Base-by-base conservation (phyloP, 1,140 invertebrate species). In the Micrasema longulum region DNA sequence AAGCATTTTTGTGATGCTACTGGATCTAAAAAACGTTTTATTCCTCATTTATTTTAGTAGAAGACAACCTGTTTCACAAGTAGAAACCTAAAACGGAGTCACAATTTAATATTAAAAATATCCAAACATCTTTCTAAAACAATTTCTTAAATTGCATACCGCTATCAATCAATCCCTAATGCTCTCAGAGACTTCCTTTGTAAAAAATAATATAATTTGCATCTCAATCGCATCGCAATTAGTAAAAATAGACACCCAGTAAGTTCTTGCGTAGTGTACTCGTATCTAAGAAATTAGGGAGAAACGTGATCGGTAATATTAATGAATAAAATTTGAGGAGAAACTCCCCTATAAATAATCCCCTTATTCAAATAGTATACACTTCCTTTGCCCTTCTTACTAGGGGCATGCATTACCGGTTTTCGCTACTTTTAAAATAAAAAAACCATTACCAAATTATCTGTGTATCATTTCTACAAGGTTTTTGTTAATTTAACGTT, bases 301-400 rank as follows among this genome's bases (percentile, higher is more conserved):
- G 26, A 41, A 69, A 65, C 72, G 72, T 73, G 72, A 69, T 73
- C 66, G 26, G 72, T 50, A 73, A 73, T 73, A 73, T 69, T 73
- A 73, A 73, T 73, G 72, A 73, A 66, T 62, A 62, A 66, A 72
- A 68, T 66, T 67, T 67, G 53, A 35, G 36, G n/a, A n/a, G n/a
- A n/a, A 41, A 43, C 57, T 57, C 57, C 57, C 57, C 57, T 62
- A 66, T 60, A 65, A 72, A 72, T 72, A 50, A 66, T 66, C 63
- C 63, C 22, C 57, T 57, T 66, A 55, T 66, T 72, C 52, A 72
- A 55, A 53, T 55, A 55, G 26, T 23, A 53, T 35, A 67, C 18
- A 38, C 47, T 48, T 45, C 63, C 20, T 18, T n/a, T n/a, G n/a
- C n/a, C n/a, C n/a, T n/a, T n/a, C n/a, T n/a, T n/a, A n/a, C n/a